phyloP scores from a whole-genome alignment of 2,113 vertebrate species.

The Lathamus discolor region DNA sequence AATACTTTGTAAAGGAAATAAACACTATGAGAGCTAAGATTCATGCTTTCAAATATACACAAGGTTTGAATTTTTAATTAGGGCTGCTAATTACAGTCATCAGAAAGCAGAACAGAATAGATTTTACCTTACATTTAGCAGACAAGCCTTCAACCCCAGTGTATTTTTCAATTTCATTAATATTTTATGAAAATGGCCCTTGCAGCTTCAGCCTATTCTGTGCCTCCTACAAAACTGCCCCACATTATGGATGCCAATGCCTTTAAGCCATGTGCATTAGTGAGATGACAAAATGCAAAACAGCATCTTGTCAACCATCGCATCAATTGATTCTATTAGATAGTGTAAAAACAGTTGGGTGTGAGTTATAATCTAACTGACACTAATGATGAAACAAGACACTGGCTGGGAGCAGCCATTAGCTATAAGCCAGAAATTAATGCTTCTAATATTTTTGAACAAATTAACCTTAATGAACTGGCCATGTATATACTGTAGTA shows the following conservation, averaged over 20 bases:
- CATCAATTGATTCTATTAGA: conserved; percentile 99
- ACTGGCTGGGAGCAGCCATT: conserved; percentile 91
- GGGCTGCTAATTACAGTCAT: conserved; percentile 99
- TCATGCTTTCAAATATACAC: conserved; percentile 99
- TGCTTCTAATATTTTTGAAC: conserved; percentile 97
- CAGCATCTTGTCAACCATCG: conserved; percentile 88
- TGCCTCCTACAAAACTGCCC: conserved; percentile 90
- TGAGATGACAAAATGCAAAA: conserved; percentile 91
- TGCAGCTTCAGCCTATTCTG: conserved; percentile 98
- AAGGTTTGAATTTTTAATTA: conserved; percentile 99
- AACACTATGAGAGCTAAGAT: conserved; percentile 93
- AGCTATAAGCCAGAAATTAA: conserved; percentile 96
- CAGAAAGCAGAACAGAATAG: conserved; percentile 98
- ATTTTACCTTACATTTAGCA: conserved; percentile 93
- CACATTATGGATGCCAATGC: conserved; percentile 97
- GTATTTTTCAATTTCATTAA: conserved; percentile 99
- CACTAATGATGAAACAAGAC: conserved; percentile 98
- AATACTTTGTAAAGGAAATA: conserved; percentile 99
- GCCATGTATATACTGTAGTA: conserved; percentile 75
- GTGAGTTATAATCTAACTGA: conserved; percentile 98
- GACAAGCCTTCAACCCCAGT: conserved; percentile 93
- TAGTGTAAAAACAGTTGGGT: conserved; percentile 97
- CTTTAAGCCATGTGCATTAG: conserved; percentile 95
- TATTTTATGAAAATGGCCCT: conserved; percentile 99
- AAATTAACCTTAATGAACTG: conserved; percentile 89